Conservation (phyloP, 2,888 invertebrate species). For the Aleiodes leptofemur region DNA sequence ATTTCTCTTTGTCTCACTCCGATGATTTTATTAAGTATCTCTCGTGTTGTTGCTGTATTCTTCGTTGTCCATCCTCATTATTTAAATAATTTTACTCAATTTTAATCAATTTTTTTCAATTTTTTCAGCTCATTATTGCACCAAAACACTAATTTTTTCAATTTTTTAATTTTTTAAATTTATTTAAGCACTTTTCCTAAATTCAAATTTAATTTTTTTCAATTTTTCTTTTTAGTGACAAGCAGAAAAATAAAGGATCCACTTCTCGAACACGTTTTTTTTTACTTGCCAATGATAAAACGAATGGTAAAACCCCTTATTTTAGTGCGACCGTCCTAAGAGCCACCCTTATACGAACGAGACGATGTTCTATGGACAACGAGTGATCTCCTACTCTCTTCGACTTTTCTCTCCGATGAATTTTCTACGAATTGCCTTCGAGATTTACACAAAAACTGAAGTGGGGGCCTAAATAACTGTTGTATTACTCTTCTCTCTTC, state of each 20-base stretch:
- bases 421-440: not conserved
- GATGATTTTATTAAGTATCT: slow-evolving; percentile 7
- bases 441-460: not conserved
- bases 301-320: not conserved
- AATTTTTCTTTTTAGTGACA: not conserved
- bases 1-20: slow-evolving; percentile 14
- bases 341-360: slow-evolving; percentile 21
- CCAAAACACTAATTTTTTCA: not conserved
- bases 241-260: not conserved
- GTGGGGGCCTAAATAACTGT: not conserved
- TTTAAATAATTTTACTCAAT: not conserved
- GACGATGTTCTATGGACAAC: slow-evolving; percentile 22
- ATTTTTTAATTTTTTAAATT: not conserved
- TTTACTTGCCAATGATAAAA: slow-evolving; percentile 4
- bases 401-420: not conserved
- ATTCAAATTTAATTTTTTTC: no score
- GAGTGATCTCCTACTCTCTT: slow-evolving; percentile 8
- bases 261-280: slow-evolving; percentile 12
- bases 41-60: slow-evolving; percentile 10
- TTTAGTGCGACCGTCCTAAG: not conserved
- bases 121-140: no score
- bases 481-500: no score
- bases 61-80: not conserved
- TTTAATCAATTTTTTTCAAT: no score
- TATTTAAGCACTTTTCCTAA: no score